A percentile compares a stretch with the other conserved stretches of the same genome.
Evolutionary conservation across 2,113 vertebrate species (phyloP).

Genomic region (Psilopsiagon aurifrons): DNA sequence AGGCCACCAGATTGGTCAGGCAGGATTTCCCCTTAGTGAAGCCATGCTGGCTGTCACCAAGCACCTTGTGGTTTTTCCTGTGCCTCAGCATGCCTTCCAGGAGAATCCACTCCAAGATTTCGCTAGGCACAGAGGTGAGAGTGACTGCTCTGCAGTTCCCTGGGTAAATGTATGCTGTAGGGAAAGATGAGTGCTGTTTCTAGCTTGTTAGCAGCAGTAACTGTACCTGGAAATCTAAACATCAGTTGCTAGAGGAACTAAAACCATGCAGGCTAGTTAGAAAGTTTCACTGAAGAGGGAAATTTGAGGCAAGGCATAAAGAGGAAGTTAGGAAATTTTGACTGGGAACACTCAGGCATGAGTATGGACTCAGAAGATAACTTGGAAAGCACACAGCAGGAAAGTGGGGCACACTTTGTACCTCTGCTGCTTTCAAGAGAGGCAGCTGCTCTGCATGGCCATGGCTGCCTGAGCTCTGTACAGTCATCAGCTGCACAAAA

Average conservation of each 20-base stretch:
- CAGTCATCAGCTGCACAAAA: neutral
- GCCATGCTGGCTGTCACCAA: too few relatives aligned
- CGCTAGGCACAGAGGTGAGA: too few relatives aligned
- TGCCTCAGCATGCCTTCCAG: too few relatives aligned
- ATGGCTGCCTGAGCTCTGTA: neutral
- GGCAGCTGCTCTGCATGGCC: neutral
- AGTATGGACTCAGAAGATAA: neutral
- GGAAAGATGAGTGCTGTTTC: neutral
- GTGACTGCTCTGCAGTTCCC: too few relatives aligned
- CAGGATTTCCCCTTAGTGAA: too few relatives aligned
- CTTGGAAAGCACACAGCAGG: neutral
- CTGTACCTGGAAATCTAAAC: neutral
- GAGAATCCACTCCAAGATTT: too few relatives aligned
- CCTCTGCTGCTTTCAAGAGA: neutral
- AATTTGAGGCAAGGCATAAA: neutral
- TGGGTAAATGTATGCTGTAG: neutral
- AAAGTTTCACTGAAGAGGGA: neutral
- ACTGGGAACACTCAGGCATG: neutral
- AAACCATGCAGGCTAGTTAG: neutral
- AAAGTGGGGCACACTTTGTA: neutral
- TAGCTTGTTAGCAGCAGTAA: neutral
- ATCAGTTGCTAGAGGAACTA: neutral
- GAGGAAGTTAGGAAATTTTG: neutral
- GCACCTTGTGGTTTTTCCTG: too few relatives aligned
- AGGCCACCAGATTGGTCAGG: too few relatives aligned